phyloP scores from a whole-genome alignment of 2,797 vertebrate genomes.

The Chiroxiphia lanceolata region DNA sequence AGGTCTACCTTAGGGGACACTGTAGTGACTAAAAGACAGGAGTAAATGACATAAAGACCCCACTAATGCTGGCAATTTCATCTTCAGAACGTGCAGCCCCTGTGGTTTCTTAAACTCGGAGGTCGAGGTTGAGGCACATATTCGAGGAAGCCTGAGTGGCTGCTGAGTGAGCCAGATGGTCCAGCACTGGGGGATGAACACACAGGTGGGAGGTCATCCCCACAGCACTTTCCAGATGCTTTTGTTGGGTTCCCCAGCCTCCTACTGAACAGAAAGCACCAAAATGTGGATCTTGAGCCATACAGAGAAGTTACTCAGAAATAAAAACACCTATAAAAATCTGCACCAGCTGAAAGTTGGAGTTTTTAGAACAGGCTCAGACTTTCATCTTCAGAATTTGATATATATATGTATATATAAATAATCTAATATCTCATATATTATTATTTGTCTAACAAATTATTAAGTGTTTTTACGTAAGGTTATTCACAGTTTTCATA shows the following conservation, averaged over 20 bases:
- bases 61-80: background rate
- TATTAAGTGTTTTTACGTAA: background rate
- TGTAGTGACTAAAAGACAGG: background rate
- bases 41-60: background rate
- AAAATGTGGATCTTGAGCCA: background rate
- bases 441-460: background rate
- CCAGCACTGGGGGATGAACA: background rate
- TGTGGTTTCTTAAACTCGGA: background rate
- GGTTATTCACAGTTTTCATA: background rate
- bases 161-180: background rate
- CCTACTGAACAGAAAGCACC: background rate
- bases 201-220: background rate
- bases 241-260: background rate
- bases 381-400: background rate
- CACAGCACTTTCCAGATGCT: background rate
- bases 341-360: background rate
- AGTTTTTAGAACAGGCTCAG: background rate
- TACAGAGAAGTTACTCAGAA: background rate
- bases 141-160: accelerated
- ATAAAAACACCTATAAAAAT: background rate
- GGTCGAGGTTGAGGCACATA: background rate
- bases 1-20: background rate
- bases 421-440: background rate
- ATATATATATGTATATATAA: background rate
- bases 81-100: background rate